Conservation (phyloP, 2,888 invertebrate species). For the Andrena haemorrhoa region DNA sequence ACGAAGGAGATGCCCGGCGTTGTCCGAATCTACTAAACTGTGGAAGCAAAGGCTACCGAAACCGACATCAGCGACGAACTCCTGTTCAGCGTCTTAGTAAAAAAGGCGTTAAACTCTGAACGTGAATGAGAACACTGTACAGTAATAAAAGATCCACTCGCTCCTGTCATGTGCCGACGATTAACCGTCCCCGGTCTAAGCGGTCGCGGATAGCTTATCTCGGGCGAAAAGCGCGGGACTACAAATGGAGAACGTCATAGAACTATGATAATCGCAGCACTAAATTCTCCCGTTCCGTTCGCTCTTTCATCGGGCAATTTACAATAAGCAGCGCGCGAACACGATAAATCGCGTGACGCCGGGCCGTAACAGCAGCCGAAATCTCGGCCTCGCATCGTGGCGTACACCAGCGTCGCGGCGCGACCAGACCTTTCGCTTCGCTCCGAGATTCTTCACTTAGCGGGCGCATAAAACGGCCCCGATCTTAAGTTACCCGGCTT, state of each 20-base stretch:
- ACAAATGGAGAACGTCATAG: slow-evolving; percentile 27
- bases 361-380: slow-evolving; percentile 45
- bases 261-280: slow-evolving; percentile 42
- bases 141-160: too few species aligned
- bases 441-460: background rate
- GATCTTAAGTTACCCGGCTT: slow-evolving; percentile 29
- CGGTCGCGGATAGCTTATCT: background rate
- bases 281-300: slow-evolving; percentile 40
- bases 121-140: background rate
- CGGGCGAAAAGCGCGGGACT: background rate
- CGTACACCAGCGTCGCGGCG: slow-evolving; percentile 7
- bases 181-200: too few species aligned
- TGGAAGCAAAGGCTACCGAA: background rate
- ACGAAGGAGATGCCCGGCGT: background rate
- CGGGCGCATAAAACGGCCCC: background rate
- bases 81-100: background rate
- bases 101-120: background rate
- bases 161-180: too few species aligned
- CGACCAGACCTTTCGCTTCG: background rate
- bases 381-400: slow-evolving; percentile 36
- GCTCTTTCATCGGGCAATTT: slow-evolving; percentile 54
- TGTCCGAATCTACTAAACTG: too few species aligned
- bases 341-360: slow-evolving; percentile 57
- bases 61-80: background rate
- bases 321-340: slow-evolving; percentile 40